Percentiles rank a stretch among this genome's conserved stretches.
Evolutionary conservation across 2,888 invertebrate species (phyloP).

Genomic region (Archaeoteleia sp.): DNA sequence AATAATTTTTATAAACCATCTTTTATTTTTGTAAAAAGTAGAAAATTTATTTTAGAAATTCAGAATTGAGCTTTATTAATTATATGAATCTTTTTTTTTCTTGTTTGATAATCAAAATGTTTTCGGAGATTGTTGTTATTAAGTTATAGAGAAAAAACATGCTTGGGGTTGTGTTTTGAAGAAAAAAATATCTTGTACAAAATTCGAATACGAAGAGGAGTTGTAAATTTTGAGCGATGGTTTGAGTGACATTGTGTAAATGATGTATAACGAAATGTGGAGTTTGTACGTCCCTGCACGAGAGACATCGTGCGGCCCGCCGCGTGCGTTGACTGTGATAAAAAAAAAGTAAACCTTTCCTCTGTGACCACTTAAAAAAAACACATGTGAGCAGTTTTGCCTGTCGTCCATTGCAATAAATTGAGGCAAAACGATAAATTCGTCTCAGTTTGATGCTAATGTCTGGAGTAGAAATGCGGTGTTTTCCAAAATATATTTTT

Average conservation of each 20-base stretch:
- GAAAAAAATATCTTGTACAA: conserved; percentile 35
- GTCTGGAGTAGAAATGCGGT: conserved; percentile 1
- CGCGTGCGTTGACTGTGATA: conserved; percentile 72
- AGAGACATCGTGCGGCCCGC: conserved; percentile 57
- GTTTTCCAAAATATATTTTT: too few species aligned
- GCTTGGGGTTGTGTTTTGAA: conserved; percentile 44
- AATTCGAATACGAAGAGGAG: conserved; percentile 27
- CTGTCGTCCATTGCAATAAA: conserved; percentile 32
- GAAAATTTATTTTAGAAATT: conserved; percentile 5
- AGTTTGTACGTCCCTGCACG: conserved; percentile 45
- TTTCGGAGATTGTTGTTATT: conserved; percentile 38
- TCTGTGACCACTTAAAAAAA: conserved; percentile 56
- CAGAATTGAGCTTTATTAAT: too few species aligned
- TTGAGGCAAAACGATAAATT: conserved; percentile 36
- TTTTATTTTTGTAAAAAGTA: conserved; percentile 39
- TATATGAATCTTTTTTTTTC: conserved; percentile 9
- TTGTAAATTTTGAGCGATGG: conserved; percentile 41
- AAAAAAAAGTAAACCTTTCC: conserved; percentile 62
- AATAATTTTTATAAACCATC: not conserved
- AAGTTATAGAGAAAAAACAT: conserved; percentile 45
- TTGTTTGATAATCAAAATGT: conserved; percentile 34
- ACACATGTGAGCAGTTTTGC: conserved; percentile 18
- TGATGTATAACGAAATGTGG: conserved; percentile 21
- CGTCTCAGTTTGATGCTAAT: conserved; percentile 49
- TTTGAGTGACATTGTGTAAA: conserved; percentile 31